These are phyloP conservation scores for Lacerta agilis DNA, from an alignment of 2,797 vertebrate species.

Conservation along the genomic window DNA sequence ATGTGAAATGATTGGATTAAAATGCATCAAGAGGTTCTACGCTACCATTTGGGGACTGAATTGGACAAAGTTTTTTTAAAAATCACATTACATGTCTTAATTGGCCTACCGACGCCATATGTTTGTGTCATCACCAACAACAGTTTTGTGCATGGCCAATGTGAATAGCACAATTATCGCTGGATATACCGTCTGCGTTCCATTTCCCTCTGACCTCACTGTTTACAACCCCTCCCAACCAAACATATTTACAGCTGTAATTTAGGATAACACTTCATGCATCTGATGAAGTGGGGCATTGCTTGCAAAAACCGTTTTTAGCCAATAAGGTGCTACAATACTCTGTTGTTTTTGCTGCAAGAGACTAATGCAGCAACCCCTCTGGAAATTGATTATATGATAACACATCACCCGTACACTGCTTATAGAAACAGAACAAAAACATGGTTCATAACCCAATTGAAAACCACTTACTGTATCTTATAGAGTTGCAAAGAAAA, in stretches of 20 bases:
- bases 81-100: neutral
- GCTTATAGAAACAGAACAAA: neutral
- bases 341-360: neutral
- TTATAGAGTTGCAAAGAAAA: conserved; percentile 1
- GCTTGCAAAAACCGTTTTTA: neutral
- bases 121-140: too few relatives aligned
- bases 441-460: conserved; percentile 2
- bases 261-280: neutral
- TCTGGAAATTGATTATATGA: neutral
- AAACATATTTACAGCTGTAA: neutral
- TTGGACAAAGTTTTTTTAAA: neutral
- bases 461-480: neutral
- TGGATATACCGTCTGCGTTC: neutral
- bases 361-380: neutral
- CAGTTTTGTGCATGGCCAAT: too few relatives aligned
- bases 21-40: neutral
- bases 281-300: neutral
- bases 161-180: neutral
- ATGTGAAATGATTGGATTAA: neutral
- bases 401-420: neutral
- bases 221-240: neutral
- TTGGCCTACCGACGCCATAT: too few relatives aligned
- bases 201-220: neutral
- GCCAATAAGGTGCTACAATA: neutral
- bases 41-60: neutral